These are phyloP conservation scores for Epirrhoe tristata DNA, from an alignment of 2,888 invertebrate species.

Conservation along the genomic window DNA sequence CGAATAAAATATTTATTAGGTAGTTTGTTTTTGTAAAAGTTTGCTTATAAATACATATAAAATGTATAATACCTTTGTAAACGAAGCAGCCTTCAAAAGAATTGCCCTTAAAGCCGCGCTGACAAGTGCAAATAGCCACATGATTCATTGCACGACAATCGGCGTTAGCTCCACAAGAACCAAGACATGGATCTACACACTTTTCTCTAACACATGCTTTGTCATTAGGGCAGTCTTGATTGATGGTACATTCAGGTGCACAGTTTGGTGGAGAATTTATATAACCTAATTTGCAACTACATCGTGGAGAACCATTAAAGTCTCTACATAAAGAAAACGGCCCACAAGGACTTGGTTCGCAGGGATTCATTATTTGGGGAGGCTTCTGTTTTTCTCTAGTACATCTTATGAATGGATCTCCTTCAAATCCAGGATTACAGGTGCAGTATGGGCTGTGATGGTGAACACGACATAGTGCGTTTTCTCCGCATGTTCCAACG, in stretches of 20 bases:
- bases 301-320: conserved; percentile 80
- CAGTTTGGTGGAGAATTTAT: conserved; percentile 89
- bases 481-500: conserved; percentile 89
- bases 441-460: conserved; percentile 90
- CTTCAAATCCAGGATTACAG: conserved; percentile 89
- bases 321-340: conserved; percentile 87
- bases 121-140: conserved; percentile 91
- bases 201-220: conserved; percentile 90
- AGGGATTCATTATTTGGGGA: conserved; percentile 82
- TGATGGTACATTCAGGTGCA: conserved; percentile 90
- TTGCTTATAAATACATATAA: not conserved
- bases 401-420: conserved; percentile 89
- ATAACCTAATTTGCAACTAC: conserved; percentile 87
- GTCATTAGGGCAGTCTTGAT: conserved; percentile 90
- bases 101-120: conserved; percentile 88
- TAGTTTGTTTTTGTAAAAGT: not conserved
- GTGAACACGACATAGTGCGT: conserved; percentile 89
- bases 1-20: not conserved
- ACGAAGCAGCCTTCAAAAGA: conserved; percentile 86
- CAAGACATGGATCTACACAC: conserved; percentile 90
- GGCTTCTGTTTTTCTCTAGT: conserved; percentile 76
- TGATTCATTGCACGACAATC: conserved; percentile 90
- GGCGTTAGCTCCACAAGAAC: conserved; percentile 89
- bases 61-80: conserved; percentile 59
- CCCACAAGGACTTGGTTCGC: conserved; percentile 89